Conservation (phyloP, 2,888 invertebrate genomes). For the Leptopterna dolabrata region DNA sequence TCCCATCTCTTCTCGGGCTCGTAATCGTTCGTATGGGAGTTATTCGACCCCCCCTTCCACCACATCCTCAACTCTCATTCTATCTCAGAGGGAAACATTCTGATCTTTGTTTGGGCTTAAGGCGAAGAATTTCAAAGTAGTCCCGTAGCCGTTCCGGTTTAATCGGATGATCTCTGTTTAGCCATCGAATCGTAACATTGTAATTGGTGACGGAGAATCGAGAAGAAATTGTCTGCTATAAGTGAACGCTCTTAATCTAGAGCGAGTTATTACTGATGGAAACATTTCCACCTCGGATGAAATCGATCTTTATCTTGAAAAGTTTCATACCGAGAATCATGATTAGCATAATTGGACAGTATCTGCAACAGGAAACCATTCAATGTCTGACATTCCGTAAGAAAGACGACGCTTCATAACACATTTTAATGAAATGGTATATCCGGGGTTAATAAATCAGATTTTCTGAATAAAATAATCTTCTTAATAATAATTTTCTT, state of each 20-base stretch:
- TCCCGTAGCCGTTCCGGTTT: not conserved
- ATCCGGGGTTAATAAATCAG: no score
- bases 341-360: not conserved
- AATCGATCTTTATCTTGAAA: not conserved
- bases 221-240: not conserved
- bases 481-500: no score
- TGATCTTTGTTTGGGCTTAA: constrained; percentile 2
- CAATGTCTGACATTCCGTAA: no score
- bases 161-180: not conserved
- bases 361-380: no score
- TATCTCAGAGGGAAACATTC: not conserved
- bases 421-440: no score
- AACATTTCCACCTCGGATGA: not conserved
- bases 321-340: not conserved
- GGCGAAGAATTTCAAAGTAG: constrained; percentile 1
- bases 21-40: not conserved
- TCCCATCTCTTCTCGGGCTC: not conserved
- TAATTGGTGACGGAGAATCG: not conserved
- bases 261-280: not conserved
- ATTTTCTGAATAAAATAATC: no score
- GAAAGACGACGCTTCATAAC: no score
- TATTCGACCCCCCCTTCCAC: not conserved
- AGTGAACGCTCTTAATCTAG: not conserved
- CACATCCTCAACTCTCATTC: no score
- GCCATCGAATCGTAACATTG: constrained; percentile 11